These are phyloP conservation scores for Uloborus diversus DNA, from an alignment of 1,140 invertebrate genomes.

Conservation along the genomic window DNA sequence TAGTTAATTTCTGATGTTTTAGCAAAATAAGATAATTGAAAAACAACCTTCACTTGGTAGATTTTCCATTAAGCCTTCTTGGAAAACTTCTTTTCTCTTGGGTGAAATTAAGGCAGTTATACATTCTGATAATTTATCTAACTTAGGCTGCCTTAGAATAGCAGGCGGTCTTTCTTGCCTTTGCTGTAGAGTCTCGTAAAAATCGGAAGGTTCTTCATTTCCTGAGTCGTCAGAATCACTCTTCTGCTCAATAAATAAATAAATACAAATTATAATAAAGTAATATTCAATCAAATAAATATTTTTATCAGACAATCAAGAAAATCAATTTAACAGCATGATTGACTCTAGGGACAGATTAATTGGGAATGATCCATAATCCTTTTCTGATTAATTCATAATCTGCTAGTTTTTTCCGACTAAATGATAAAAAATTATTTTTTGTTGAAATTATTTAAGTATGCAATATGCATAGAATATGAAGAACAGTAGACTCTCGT, in stretches of 20 bases:
- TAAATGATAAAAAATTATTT: too few species aligned
- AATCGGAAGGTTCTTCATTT: conserved; percentile 86
- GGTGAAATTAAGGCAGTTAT: conserved; percentile 64
- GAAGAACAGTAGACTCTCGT: too few species aligned
- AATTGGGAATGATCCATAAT: too few species aligned
- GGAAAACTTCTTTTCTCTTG: conserved; percentile 62
- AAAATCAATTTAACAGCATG: too few species aligned
- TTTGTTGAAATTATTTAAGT: too few species aligned
- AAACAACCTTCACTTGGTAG: conserved; percentile 76
- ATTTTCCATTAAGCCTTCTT: conserved; percentile 69
- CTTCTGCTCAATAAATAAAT: conserved; percentile 72
- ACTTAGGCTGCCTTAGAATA: conserved; percentile 62
- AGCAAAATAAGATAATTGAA: too few species aligned
- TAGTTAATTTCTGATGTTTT: too few species aligned
- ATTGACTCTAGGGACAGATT: too few species aligned
- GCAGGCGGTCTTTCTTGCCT: conserved; percentile 7
- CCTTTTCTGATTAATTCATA: too few species aligned
- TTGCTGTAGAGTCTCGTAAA: conserved; percentile 60
- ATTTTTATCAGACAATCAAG: too few species aligned
- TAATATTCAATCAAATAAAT: conserved; percentile 53
- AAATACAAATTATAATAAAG: conserved; percentile 8
- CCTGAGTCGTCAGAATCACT: conserved; percentile 92
- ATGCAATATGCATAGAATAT: too few species aligned
- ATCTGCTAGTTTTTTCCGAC: too few species aligned
- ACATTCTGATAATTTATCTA: conserved; percentile 66